phyloP scores from a whole-genome alignment of 1,140 invertebrate genomes.

The Zaprionus davidi region DNA sequence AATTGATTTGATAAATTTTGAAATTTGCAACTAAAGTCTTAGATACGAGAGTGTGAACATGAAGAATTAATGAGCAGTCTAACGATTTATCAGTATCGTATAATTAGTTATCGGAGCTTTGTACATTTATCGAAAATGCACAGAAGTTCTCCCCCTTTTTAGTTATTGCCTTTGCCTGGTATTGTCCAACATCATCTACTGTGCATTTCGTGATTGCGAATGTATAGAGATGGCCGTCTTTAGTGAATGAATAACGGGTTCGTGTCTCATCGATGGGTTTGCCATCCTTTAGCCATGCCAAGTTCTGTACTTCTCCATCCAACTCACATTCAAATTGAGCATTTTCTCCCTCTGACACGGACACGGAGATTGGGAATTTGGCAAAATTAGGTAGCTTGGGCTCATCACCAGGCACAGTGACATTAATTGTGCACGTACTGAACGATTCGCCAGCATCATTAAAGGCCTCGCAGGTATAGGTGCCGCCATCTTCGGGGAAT shows the following conservation, averaged over 20 bases:
- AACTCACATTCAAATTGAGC: slow-evolving; percentile 87
- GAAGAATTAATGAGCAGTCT: not conserved
- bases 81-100: not conserved
- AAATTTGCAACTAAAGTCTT: not conserved
- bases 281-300: slow-evolving; percentile 95
- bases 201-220: slow-evolving; percentile 91
- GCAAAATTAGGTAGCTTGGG: slow-evolving; percentile 92
- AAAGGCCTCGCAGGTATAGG: slow-evolving; percentile 98
- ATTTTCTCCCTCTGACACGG: slow-evolving; percentile 91
- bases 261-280: slow-evolving; percentile 91
- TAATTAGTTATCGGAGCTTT: slow-evolving; percentile 30
- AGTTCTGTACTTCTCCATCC: slow-evolving; percentile 85
- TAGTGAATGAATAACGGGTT: slow-evolving; percentile 91
- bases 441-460: slow-evolving; percentile 97
- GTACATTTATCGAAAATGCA: slow-evolving; percentile 94
- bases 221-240: slow-evolving; percentile 90
- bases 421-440: slow-evolving; percentile 94
- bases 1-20: not conserved
- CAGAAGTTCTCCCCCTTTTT: slow-evolving; percentile 92
- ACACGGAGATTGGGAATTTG: slow-evolving; percentile 95
- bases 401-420: slow-evolving; percentile 94
- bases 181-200: slow-evolving; percentile 94
- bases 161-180: slow-evolving; percentile 93
- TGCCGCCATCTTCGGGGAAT: slow-evolving; percentile 94
- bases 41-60: not conserved